Evolutionary conservation across 2,888 invertebrate genomes (phyloP).

Genomic region (Lutraria lutraria): DNA sequence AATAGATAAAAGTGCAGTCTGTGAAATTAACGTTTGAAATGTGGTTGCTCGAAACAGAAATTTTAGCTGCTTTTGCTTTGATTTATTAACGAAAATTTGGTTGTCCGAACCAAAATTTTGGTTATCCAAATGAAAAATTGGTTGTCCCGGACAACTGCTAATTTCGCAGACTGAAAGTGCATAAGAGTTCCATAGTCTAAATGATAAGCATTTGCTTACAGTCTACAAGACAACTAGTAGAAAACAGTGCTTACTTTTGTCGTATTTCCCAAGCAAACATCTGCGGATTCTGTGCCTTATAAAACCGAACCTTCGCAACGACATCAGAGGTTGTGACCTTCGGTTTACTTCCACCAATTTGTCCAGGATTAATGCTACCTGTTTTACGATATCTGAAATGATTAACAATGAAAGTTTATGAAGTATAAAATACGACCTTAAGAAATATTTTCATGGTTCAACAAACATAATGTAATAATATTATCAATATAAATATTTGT

Average conservation of each 20-base stretch:
- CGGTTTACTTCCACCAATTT: constrained; percentile 87
- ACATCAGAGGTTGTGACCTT: constrained; percentile 87
- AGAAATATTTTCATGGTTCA: neutral
- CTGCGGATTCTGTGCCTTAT: constrained; percentile 86
- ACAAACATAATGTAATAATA: neutral
- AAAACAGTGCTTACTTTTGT: constrained; percentile 81
- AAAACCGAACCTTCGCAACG: constrained; percentile 84
- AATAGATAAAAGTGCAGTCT: no score
- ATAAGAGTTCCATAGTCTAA: no score
- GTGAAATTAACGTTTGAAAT: no score
- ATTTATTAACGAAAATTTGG: no score
- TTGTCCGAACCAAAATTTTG: no score
- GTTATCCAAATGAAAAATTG: no score
- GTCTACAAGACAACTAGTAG: neutral
- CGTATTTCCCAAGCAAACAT: constrained; percentile 87
- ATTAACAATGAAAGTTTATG: neutral
- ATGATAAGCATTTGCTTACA: no score
- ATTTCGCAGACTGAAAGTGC: no score
- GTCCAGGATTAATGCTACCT: constrained; percentile 87
- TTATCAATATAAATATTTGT: constrained; percentile 9
- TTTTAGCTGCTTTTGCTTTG: no score
- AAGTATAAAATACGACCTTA: neutral
- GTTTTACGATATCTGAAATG: constrained; percentile 85
- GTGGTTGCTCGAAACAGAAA: no score
- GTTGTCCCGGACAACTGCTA: no score